Evolutionary conservation across 2,113 vertebrate species (phyloP), one percentile per base, ranked within the genome.

Genomic region (Cyanoderma ruficeps): DNA sequence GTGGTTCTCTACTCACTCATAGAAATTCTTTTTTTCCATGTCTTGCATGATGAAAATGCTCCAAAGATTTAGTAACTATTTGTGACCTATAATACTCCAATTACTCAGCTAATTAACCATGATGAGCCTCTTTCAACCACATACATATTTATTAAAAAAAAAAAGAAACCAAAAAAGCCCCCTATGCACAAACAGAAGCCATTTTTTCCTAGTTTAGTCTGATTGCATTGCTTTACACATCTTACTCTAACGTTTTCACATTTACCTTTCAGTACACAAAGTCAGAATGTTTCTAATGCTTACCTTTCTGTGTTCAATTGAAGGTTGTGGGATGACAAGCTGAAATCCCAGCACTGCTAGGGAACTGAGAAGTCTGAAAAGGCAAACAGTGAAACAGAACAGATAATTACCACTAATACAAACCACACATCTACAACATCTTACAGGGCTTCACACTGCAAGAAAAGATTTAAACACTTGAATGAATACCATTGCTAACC

Each of bases 281-380:
- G 57, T 64, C 47, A 67, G 42, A 74, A 11, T 52, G 24, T 5
- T 47, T 59, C 65, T 44, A 70, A 19, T 11, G 27, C 95, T 97
- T 97, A 99, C 99, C 98, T 99, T 99, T 97, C 98, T 98, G 98
- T 99, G 98, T 92, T 99, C 98, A 75, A 97, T 89, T 46, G 98
- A 97, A 80, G 97, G 95, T 90, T 99, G 99, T 47, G 98, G 97
- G 94, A 97, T 89, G 89, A 97, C 96, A 71, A 98, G 90, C 90
- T 98, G 98, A 86, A 98, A 94, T 95, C 97, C 97, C 79, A 99
- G 92, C 95, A 99, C 93, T 92, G 98, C 93, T 44, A 98, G 83
- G 75, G 97, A 95, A 85, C 97, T 93, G 87, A 98, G 96, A 89
- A 97, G 94, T 81, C 98, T 98, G 97, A 69, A 94, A 96, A 95